Percentiles rank a stretch among this genome's conserved stretches.
Conservation (phyloP, 2,797 vertebrate genomes). For the Agapornis canus region DNA sequence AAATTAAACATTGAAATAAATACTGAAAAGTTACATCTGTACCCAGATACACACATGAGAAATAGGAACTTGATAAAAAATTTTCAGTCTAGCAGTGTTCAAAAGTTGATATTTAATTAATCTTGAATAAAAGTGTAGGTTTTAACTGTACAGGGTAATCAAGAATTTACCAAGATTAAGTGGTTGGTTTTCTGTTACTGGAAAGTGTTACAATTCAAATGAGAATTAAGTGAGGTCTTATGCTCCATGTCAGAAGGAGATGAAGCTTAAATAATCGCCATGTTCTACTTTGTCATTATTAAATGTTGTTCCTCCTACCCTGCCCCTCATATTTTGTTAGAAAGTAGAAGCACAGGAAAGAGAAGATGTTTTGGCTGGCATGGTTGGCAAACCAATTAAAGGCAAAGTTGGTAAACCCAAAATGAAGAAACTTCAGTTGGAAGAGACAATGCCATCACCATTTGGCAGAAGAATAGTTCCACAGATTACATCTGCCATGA, state of each 20-base stretch:
- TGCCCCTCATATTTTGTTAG: constrained; percentile 69
- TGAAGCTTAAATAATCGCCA: background rate
- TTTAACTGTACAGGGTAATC: background rate
- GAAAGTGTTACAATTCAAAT: background rate
- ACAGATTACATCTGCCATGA: constrained; percentile 88
- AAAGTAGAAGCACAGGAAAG: constrained; percentile 90
- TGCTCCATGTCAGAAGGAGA: background rate
- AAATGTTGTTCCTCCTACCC: background rate
- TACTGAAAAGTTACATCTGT: background rate
- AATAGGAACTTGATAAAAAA: background rate
- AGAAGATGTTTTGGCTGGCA: constrained; percentile 85
- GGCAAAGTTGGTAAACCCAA: constrained; percentile 97
- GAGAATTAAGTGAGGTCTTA: background rate
- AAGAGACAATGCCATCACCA: constrained; percentile 93
- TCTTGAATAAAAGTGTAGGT: background rate
- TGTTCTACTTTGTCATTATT: background rate
- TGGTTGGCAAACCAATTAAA: constrained; percentile 89
- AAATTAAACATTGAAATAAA: background rate
- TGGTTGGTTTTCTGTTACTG: background rate
- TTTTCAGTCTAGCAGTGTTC: background rate
- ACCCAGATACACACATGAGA: background rate
- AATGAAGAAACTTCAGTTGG: constrained; percentile 91
- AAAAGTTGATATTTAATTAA: background rate
- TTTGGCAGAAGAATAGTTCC: constrained; percentile 92
- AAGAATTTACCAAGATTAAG: background rate